Evolutionary conservation across 2,888 invertebrate genomes (phyloP).

Genomic region (Zaprionus bogoriensis): DNA sequence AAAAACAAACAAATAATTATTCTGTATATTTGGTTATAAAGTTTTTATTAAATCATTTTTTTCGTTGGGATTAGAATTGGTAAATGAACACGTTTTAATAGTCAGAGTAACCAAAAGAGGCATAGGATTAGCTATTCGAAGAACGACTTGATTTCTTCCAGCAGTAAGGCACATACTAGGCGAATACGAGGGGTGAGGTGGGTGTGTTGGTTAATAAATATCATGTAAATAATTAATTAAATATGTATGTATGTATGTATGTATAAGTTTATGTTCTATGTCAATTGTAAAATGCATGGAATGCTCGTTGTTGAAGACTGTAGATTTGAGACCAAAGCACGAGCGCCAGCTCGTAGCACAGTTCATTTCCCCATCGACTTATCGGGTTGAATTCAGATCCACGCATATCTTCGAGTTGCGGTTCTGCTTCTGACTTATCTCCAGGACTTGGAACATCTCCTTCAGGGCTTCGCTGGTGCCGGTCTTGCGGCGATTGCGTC

Average conservation of each 20-base stretch:
- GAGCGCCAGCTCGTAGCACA: background rate
- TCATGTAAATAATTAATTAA: constrained; percentile 13
- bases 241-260: too few species aligned
- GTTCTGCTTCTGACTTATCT: constrained; percentile 82
- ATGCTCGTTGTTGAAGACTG: constrained; percentile 54
- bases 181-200: constrained; percentile 1
- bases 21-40: constrained; percentile 26
- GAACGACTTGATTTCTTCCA: background rate
- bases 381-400: constrained; percentile 63
- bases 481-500: constrained; percentile 81
- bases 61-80: constrained; percentile 35
- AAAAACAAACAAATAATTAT: background rate
- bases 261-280: constrained; percentile 6
- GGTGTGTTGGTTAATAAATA: constrained; percentile 28
- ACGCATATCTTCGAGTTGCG: constrained; percentile 81
- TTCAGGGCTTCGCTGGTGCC: constrained; percentile 81
- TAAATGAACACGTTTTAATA: constrained; percentile 46
- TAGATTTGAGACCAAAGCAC: constrained; percentile 56
- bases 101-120: background rate
- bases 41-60: constrained; percentile 37
- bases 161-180: constrained; percentile 29
- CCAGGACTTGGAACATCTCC: constrained; percentile 83
- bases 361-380: constrained; percentile 2
- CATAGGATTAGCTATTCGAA: background rate
- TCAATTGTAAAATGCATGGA: constrained; percentile 60